Percentiles rank a stretch among this genome's conserved stretches.
Evolutionary conservation across 2,888 invertebrate species (phyloP).

Genomic region (Cryptocephalus moraei): DNA sequence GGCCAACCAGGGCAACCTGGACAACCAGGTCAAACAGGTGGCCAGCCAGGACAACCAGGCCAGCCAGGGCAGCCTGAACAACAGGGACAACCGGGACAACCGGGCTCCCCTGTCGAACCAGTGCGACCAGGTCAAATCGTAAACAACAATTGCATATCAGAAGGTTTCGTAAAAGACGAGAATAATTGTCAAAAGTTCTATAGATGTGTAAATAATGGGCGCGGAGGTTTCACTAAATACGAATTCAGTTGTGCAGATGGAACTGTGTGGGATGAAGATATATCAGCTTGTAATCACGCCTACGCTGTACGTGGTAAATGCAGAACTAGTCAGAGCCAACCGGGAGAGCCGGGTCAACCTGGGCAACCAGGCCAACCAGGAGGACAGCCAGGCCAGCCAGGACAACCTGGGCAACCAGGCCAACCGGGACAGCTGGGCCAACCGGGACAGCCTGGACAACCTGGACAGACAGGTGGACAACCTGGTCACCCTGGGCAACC

Average conservation of each 20-base stretch:
- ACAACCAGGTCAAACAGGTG: neutral
- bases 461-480: neutral
- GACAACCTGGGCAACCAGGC: conserved; percentile 3
- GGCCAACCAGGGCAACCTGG: neutral
- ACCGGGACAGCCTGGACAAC: conserved; percentile 9
- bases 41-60: conserved; percentile 5
- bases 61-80: conserved; percentile 3
- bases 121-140: conserved; percentile 3
- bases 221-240: conserved; percentile 51
- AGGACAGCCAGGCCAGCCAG: neutral
- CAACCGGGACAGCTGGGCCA: conserved; percentile 7
- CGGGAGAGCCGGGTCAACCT: neutral
- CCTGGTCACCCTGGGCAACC: neutral
- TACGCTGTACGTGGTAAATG: conserved; percentile 42
- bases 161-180: conserved; percentile 62
- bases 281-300: conserved; percentile 62
- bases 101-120: too few relatives aligned
- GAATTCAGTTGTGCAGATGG: conserved; percentile 69
- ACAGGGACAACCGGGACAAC: neutral
- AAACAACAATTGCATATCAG: conserved; percentile 38
- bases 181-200: conserved; percentile 66
- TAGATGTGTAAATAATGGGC: conserved; percentile 58
- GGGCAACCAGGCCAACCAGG: neutral
- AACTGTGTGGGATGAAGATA: conserved; percentile 64
- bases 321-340: neutral